A percentile compares a stretch with the other conserved stretches of the same genome.
Evolutionary conservation across 2,113 vertebrate species (phyloP).

Genomic region (Clinocottus analis): DNA sequence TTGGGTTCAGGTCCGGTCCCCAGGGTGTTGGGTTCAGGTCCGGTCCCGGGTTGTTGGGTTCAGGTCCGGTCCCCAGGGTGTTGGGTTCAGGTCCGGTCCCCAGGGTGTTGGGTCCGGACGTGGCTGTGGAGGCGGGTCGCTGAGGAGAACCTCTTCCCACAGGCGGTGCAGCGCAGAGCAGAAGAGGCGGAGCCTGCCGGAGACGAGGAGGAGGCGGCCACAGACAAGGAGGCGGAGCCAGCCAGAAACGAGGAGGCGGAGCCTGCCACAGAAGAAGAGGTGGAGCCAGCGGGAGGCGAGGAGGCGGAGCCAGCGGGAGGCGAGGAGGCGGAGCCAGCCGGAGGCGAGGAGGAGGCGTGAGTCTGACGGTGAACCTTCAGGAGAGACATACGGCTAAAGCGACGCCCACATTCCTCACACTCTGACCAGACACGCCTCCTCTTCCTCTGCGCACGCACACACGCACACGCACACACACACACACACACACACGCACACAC

Average conservation of each 20-base stretch:
- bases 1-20: constrained; percentile 56
- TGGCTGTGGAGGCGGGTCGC: constrained; percentile 74
- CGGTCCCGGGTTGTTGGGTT: no score
- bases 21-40: constrained; percentile 71
- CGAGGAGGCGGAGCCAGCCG: constrained; percentile 63
- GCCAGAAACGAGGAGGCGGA: neutral
- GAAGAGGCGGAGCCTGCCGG: neutral
- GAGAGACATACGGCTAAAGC: constrained; percentile 79
- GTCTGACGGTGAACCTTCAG: constrained; percentile 81
- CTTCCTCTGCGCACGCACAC: constrained; percentile 60
- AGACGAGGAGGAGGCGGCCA: neutral
- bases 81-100: constrained; percentile 53
- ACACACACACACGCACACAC: neutral
- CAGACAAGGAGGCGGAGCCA: neutral
- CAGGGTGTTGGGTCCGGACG: constrained; percentile 66
- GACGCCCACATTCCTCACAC: constrained; percentile 81
- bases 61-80: no score
- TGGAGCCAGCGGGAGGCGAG: constrained; percentile 65
- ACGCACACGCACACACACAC: neutral
- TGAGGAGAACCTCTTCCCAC: constrained; percentile 80
- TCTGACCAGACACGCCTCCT: constrained; percentile 71
- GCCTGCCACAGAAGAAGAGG: neutral
- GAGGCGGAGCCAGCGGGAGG: constrained; percentile 59
- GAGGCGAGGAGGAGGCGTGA: constrained; percentile 49
- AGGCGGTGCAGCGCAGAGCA: constrained; percentile 56